Evolutionary conservation across 37 sponge, comb jelly and placozoan species (phyloP).

Genomic region (Amphimedon queenslandica): DNA sequence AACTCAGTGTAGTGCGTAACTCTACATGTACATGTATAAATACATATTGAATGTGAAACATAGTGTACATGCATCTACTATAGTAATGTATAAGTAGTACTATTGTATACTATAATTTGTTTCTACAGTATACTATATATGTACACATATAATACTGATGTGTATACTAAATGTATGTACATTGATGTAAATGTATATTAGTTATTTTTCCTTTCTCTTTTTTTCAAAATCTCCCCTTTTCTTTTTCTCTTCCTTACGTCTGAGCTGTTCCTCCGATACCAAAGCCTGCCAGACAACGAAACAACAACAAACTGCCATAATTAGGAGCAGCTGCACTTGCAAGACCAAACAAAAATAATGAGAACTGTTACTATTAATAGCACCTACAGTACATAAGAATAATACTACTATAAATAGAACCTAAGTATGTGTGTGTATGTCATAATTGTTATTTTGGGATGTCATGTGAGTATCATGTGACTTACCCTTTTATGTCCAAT

Average conservation of each 20-base stretch:
- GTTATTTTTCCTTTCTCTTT: too few species aligned
- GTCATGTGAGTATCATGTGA: not conserved
- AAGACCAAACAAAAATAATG: slow-evolving; percentile 36
- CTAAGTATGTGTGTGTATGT: not conserved
- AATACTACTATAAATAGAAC: too few species aligned
- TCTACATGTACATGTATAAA: too few species aligned
- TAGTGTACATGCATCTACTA: not conserved
- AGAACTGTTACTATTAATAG: slow-evolving; percentile 20
- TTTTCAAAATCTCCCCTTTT: too few species aligned
- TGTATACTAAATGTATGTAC: too few species aligned
- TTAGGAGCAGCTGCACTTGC: slow-evolving; percentile 10
- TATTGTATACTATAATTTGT: too few species aligned
- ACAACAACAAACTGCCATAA: slow-evolving; percentile 33
- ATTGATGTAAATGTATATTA: too few species aligned
- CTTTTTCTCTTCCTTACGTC: too few species aligned
- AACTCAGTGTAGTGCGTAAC: slow-evolving; percentile 60
- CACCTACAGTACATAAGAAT: not conserved
- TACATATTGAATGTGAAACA: not conserved
- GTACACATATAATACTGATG: too few species aligned
- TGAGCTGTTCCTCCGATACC: slow-evolving; percentile 40
- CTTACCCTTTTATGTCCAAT: slow-evolving; percentile 56
- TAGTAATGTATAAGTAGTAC: not conserved
- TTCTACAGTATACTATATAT: too few species aligned
- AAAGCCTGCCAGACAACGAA: slow-evolving; percentile 43
- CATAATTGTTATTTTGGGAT: not conserved